These are phyloP conservation scores for Synchiropus splendidus DNA, from an alignment of 2,113 vertebrate genomes.

Conservation along the genomic window DNA sequence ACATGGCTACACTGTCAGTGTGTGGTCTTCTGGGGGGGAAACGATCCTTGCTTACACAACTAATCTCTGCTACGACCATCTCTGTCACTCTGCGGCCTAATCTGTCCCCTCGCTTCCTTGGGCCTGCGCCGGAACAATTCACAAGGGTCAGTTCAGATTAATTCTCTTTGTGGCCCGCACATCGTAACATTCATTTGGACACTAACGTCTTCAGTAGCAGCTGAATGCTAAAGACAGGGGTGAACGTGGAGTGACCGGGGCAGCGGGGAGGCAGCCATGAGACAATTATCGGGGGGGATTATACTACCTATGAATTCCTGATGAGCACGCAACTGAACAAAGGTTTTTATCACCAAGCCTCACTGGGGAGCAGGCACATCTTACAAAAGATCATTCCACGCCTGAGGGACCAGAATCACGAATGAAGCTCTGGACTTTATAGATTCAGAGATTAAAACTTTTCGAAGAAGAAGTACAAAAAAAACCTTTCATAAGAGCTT, in stretches of 20 bases:
- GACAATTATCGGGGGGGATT: constrained; percentile 52
- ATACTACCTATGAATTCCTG: constrained; percentile 57
- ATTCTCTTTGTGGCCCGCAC: constrained; percentile 70
- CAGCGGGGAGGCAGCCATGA: constrained; percentile 36
- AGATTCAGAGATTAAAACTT: too few relatives aligned
- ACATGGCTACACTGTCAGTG: constrained; percentile 80
- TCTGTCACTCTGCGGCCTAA: constrained; percentile 74
- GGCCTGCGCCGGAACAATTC: constrained; percentile 76
- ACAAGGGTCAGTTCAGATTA: constrained; percentile 83
- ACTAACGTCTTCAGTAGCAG: constrained; percentile 85
- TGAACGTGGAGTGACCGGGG: constrained; percentile 21
- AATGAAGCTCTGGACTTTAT: too few relatives aligned
- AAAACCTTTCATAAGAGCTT: too few relatives aligned
- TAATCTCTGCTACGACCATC: constrained; percentile 85
- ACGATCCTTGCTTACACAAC: constrained; percentile 68
- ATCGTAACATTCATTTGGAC: constrained; percentile 74
- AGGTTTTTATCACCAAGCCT: constrained; percentile 33
- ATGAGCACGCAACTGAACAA: constrained; percentile 44
- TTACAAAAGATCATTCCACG: constrained; percentile 9
- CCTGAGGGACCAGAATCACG: neutral
- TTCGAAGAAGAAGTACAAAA: too few relatives aligned
- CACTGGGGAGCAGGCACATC: constrained; percentile 15
- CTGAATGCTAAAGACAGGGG: constrained; percentile 73
- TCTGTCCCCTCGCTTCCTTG: constrained; percentile 75
- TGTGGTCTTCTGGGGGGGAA: constrained; percentile 79